Conservation (phyloP, 2,888 invertebrate genomes). For the Tachina lurida region DNA sequence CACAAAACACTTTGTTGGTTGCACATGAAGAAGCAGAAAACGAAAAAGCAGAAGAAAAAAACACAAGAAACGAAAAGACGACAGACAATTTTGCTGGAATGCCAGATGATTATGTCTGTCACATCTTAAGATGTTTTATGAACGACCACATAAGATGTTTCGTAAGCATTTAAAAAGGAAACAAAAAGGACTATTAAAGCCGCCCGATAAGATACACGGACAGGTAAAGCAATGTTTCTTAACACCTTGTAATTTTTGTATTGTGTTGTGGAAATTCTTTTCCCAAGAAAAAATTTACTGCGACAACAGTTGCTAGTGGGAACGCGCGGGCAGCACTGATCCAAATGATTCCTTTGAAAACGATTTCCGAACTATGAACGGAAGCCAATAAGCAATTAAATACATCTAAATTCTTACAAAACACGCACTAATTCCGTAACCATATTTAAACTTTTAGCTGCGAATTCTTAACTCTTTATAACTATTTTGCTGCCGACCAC, state of each 20-base stretch:
- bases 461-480: slow-evolving; percentile 34
- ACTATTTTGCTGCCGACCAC: slow-evolving; percentile 1
- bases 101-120: slow-evolving; percentile 46
- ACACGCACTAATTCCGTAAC: slow-evolving; percentile 70
- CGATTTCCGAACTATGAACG: slow-evolving; percentile 65
- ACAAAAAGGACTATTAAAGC: slow-evolving; percentile 43
- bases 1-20: slow-evolving; percentile 31
- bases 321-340: slow-evolving; percentile 14
- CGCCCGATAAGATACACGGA: slow-evolving; percentile 49
- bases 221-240: slow-evolving; percentile 34
- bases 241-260: slow-evolving; percentile 54
- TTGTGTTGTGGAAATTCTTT: slow-evolving; percentile 35
- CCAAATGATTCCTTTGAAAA: slow-evolving; percentile 50
- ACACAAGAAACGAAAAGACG: background rate
- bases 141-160: slow-evolving; percentile 30
- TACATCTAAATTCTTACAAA: slow-evolving; percentile 66
- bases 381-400: slow-evolving; percentile 71
- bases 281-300: slow-evolving; percentile 55
- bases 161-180: slow-evolving; percentile 13
- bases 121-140: slow-evolving; percentile 50
- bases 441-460: slow-evolving; percentile 51
- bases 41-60: background rate
- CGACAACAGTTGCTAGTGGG: background rate
- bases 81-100: slow-evolving; percentile 24
- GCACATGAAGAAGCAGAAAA: background rate